Percentiles rank a stretch among this genome's conserved stretches.
Evolutionary conservation across 2,797 vertebrate species (phyloP).

Genomic region (Diceros bicornis): DNA sequence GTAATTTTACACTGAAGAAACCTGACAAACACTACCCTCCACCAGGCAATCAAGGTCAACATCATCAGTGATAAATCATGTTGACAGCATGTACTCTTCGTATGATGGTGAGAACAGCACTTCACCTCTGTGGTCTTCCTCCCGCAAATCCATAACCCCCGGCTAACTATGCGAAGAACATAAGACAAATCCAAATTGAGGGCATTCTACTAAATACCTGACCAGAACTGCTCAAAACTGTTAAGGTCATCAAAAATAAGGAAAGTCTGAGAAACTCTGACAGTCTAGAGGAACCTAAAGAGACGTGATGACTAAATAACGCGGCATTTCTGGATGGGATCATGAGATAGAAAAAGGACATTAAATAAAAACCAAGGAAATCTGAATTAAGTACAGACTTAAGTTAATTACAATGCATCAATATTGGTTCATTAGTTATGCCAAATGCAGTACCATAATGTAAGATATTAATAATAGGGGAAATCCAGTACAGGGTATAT

Average conservation of each 20-base stretch:
- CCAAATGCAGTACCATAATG: neutral
- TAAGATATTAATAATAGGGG: neutral
- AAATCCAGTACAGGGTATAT: neutral
- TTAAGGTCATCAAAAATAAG: neutral
- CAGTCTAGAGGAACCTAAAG: neutral
- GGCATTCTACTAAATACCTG: neutral
- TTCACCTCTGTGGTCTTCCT: neutral
- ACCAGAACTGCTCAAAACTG: neutral
- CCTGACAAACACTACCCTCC: neutral
- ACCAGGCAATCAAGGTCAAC: neutral
- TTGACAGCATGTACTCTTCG: neutral
- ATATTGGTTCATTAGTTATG: neutral
- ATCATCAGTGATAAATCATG: neutral
- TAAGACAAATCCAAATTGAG: neutral
- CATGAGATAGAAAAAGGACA: neutral
- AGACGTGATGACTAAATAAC: neutral
- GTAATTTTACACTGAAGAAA: neutral
- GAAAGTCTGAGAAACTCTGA: neutral
- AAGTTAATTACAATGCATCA: neutral
- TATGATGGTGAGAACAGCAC: too few relatives aligned
- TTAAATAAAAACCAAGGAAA: neutral
- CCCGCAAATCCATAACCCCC: neutral
- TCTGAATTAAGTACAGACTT: neutral
- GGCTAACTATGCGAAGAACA: neutral
- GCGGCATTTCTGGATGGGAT: neutral